Evolutionary conservation across 2,113 vertebrate species (phyloP).

Genomic region (Ranitomeya imitator): DNA sequence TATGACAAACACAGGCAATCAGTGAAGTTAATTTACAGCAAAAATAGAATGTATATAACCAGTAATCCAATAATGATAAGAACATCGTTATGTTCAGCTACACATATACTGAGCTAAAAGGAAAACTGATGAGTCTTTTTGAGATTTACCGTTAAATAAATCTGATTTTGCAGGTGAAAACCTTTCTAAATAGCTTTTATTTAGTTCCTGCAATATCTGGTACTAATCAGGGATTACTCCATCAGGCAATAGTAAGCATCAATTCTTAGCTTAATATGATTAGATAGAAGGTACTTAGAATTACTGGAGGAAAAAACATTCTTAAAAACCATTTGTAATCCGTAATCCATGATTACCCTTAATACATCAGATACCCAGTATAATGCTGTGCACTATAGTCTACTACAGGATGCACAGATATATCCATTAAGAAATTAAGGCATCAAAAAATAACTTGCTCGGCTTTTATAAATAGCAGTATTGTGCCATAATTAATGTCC

Average conservation of each 20-base stretch:
- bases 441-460: background rate
- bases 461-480: background rate
- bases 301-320: constrained; percentile 29
- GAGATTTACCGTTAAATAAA: background rate
- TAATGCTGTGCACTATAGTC: constrained; percentile 1
- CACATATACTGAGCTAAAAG: background rate
- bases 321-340: constrained; percentile 19
- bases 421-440: background rate
- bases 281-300: constrained; percentile 34
- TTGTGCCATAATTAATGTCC: background rate
- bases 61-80: background rate
- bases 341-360: constrained; percentile 47
- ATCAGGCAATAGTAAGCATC: constrained; percentile 22
- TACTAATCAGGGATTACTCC: constrained; percentile 38
- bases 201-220: constrained; percentile 9
- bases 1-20: background rate
- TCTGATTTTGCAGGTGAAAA: constrained; percentile 2
- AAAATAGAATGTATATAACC: background rate
- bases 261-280: constrained; percentile 34
- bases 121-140: background rate
- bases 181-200: constrained; percentile 33
- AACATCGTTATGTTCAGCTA: background rate
- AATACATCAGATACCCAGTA: constrained; percentile 24
- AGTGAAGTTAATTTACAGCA: background rate
- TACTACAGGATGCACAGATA: background rate